A percentile compares a stretch with the other conserved stretches of the same genome.
phyloP scores from a whole-genome alignment of 2,797 vertebrate genomes.

The Typhlichthys subterraneus region DNA sequence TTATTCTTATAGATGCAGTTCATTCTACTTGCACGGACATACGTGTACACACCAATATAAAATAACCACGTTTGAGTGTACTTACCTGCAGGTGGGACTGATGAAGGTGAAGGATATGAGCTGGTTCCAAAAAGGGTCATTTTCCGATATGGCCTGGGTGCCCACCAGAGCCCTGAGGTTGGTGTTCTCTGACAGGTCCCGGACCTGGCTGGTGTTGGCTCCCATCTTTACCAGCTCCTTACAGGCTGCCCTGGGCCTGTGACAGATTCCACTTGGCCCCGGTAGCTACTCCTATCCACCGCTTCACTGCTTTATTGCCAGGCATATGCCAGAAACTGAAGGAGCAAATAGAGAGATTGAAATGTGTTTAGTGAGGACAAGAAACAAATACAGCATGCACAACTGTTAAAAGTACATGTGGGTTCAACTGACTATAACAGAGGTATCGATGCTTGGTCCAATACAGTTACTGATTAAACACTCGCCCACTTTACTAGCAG shows the following conservation, averaged over 20 bases:
- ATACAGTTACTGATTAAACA: too few species aligned
- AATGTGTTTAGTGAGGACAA: neutral
- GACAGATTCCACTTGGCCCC: constrained; percentile 50
- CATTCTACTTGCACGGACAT: too few species aligned
- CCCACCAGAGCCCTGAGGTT: constrained; percentile 89
- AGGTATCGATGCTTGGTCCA: too few species aligned
- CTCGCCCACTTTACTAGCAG: too few species aligned
- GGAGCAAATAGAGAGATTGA: neutral
- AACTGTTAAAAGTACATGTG: too few species aligned
- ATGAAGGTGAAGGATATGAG: constrained; percentile 96
- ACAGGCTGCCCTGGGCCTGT: neutral
- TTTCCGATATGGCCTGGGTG: constrained; percentile 88
- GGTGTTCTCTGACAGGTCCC: constrained; percentile 89
- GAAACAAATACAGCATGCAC: too few species aligned
- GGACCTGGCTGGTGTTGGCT: constrained; percentile 92
- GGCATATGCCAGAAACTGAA: constrained; percentile 45
- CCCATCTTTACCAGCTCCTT: constrained; percentile 83
- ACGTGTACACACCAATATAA: neutral
- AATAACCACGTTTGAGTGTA: neutral
- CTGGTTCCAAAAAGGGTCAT: constrained; percentile 99
- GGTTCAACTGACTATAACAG: too few species aligned
- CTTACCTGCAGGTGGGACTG: constrained; percentile 92
- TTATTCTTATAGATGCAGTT: too few species aligned
- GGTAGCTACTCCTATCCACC: constrained; percentile 23
- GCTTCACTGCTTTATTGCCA: constrained; percentile 38